These are phyloP conservation scores for Cantharis flavilabris DNA, from an alignment of 2,888 invertebrate genomes.

Conservation along the genomic window DNA sequence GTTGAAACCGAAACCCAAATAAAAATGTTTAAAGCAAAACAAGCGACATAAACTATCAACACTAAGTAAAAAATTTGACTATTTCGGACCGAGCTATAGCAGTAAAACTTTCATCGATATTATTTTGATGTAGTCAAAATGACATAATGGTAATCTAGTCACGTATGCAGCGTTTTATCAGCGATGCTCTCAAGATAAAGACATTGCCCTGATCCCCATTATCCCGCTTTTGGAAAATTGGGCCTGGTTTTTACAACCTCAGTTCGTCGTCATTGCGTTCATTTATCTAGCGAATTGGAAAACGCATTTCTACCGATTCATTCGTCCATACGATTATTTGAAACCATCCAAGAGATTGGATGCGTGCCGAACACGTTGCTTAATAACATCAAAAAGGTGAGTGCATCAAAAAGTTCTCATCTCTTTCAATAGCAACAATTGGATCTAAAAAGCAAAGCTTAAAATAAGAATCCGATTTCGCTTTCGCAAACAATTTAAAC, in stretches of 20 bases:
- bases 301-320: conserved; percentile 32
- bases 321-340: conserved; percentile 33
- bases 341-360: conserved; percentile 30
- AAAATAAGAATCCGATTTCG: background rate
- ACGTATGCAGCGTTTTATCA: conserved; percentile 42
- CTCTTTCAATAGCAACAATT: conserved; percentile 22
- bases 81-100: background rate
- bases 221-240: conserved; percentile 48
- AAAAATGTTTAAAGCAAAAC: background rate
- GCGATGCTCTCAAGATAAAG: conserved; percentile 47
- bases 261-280: conserved; percentile 29
- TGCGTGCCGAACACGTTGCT: conserved; percentile 22
- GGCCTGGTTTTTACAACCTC: conserved; percentile 36
- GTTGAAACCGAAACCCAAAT: background rate
- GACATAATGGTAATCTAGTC: conserved; percentile 43
- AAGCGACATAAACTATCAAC: background rate
- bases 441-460: background rate
- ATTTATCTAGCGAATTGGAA: conserved; percentile 29
- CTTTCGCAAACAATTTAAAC: background rate
- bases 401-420: conserved; percentile 23
- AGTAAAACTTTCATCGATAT: background rate
- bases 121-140: conserved; percentile 23
- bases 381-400: conserved; percentile 27
- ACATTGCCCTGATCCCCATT: conserved; percentile 47
- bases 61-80: background rate